Evolutionary conservation across 2,797 vertebrate genomes (phyloP).

Genomic region (Vespertilio murinus): DNA sequence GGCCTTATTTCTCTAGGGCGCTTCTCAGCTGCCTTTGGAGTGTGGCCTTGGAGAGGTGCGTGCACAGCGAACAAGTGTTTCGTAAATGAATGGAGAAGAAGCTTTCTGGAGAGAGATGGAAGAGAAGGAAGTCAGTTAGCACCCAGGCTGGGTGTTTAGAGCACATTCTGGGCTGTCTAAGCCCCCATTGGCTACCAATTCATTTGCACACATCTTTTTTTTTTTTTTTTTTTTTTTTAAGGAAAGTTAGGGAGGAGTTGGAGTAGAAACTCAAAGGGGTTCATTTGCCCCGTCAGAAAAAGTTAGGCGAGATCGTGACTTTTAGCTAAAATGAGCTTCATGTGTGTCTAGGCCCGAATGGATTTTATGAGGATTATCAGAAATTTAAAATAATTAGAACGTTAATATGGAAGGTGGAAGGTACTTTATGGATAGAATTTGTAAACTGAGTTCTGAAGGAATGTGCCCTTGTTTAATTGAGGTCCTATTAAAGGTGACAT

Average conservation of each 20-base stretch:
- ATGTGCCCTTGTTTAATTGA: not conserved
- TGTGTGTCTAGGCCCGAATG: not conserved
- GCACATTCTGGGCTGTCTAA: not conserved
- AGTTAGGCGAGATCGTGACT: not conserved
- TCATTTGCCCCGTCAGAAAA: slow-evolving; percentile 23
- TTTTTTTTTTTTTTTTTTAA: not conserved
- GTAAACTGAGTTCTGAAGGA: not conserved
- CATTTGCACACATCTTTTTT: not conserved
- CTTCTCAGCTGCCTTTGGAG: not conserved
- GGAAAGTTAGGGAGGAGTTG: not conserved
- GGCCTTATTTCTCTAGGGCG: not conserved
- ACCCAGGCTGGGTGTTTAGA: not conserved
- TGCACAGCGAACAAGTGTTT: not conserved
- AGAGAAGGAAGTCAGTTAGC: not conserved
- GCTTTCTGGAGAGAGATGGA: not conserved
- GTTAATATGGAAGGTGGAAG: not conserved
- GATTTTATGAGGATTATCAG: not conserved
- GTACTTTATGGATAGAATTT: not conserved
- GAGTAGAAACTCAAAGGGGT: not conserved
- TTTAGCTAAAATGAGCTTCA: not conserved
- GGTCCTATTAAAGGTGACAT: not conserved
- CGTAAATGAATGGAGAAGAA: not conserved
- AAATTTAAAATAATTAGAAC: slow-evolving; percentile 37
- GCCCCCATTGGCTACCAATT: not conserved
- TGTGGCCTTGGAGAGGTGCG: not conserved